These are phyloP conservation scores for Hydractinia echinata DNA, from an alignment of 30 jellyfish, hydroid and myxozoan genomes.

Conservation along the genomic window DNA sequence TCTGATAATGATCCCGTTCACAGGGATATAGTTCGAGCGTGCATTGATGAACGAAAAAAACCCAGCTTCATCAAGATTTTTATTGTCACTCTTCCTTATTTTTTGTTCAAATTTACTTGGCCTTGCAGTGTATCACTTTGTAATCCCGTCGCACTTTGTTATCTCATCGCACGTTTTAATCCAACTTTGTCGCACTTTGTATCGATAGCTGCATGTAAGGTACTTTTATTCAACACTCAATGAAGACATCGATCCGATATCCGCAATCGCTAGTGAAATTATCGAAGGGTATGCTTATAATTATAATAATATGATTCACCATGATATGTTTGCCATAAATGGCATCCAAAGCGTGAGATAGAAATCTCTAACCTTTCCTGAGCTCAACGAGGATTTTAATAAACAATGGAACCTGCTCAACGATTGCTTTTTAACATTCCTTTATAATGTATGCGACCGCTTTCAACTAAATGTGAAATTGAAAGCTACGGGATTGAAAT, in stretches of 20 bases:
- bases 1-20: too few species aligned
- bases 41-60: too few species aligned
- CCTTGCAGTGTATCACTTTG: too few species aligned
- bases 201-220: neutral
- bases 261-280: too few species aligned
- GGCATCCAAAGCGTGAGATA: conserved; percentile 16
- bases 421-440: conserved; percentile 2
- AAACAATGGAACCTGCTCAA: neutral
- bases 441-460: conserved; percentile 31
- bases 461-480: conserved; percentile 25
- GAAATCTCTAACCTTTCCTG: too few species aligned
- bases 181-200: too few species aligned
- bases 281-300: conserved; percentile 10
- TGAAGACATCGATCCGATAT: neutral
- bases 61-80: too few species aligned
- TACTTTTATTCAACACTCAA: conserved; percentile 46
- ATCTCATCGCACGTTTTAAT: too few species aligned
- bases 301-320: neutral
- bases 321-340: conserved; percentile 5
- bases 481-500: conserved; percentile 35
- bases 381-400: neutral
- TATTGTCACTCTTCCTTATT: too few species aligned
- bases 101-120: too few species aligned
- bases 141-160: too few species aligned
- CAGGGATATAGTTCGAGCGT: too few species aligned